Conservation (phyloP, 2,888 invertebrate species). For the Parasteatoda lunata region DNA sequence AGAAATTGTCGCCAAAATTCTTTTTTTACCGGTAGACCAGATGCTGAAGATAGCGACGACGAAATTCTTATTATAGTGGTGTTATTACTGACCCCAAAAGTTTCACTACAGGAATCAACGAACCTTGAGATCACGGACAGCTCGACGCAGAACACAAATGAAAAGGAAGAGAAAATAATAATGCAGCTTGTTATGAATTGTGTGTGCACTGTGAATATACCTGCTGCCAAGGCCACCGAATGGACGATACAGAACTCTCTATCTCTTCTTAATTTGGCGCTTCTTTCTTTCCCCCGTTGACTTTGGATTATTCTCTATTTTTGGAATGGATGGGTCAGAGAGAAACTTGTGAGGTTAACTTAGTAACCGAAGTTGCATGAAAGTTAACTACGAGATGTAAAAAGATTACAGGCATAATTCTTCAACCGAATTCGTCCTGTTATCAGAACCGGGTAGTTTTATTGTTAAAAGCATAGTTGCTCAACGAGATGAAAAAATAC, state of each 20-base stretch:
- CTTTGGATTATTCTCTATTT: conserved; percentile 3
- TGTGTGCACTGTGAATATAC: conserved; percentile 26
- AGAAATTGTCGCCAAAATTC: conserved; percentile 7
- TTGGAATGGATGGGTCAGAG: not conserved
- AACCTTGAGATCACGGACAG: conserved; percentile 63
- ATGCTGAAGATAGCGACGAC: not conserved
- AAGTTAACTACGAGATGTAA: no score
- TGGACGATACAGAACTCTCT: not conserved
- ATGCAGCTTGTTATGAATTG: not conserved
- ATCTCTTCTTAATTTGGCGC: not conserved
- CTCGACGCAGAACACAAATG: conserved; percentile 28
- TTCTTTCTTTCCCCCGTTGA: not conserved
- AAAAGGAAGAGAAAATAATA: conserved; percentile 31
- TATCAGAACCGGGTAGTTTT: no score
- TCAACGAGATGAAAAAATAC: no score
- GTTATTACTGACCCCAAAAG: conserved; percentile 61
- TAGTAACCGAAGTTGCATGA: no score
- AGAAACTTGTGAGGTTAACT: no score
- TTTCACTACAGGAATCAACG: not conserved
- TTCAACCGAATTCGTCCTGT: no score
- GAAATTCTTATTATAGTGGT: conserved; percentile 32
- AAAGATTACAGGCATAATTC: no score
- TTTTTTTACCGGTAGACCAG: conserved; percentile 37
- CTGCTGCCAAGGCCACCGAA: conserved; percentile 30
- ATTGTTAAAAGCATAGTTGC: no score